Evolutionary conservation across 2,888 invertebrate species (phyloP).

Genomic region (Drosophila anomalata): DNA sequence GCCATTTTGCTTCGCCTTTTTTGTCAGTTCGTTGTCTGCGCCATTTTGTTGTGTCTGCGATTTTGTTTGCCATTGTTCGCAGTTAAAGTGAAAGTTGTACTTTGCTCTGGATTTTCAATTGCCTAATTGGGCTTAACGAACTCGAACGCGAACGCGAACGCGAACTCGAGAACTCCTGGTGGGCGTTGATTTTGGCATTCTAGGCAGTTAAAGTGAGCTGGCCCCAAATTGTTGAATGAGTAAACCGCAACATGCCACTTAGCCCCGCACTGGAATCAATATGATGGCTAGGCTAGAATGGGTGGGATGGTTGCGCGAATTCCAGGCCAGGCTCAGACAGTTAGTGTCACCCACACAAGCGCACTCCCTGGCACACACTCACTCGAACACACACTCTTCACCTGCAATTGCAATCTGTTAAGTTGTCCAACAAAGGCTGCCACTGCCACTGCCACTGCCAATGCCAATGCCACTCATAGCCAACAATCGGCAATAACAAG

Average conservation of each 20-base stretch:
- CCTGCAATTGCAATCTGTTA: conserved; percentile 55
- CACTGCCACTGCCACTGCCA: conserved; percentile 30
- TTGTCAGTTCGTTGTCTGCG: conserved; percentile 47
- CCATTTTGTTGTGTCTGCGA: conserved; percentile 53
- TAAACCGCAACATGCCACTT: conserved; percentile 68
- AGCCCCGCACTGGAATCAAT: conserved; percentile 53
- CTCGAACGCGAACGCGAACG: neutral
- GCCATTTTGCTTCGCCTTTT: conserved; percentile 53
- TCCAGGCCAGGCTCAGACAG: conserved; percentile 64
- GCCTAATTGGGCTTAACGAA: conserved; percentile 62
- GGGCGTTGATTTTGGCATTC: conserved; percentile 36
- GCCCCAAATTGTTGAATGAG: conserved; percentile 50
- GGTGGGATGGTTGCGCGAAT: conserved; percentile 37
- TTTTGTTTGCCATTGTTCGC: conserved; percentile 42
- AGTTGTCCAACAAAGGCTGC: conserved; percentile 53
- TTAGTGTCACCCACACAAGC: conserved; percentile 68
- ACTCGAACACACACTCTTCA: conserved; percentile 19
- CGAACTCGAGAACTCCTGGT: conserved; percentile 31
- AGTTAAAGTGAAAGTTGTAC: conserved; percentile 66
- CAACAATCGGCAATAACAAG: conserved; percentile 79
- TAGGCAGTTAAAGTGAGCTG: conserved; percentile 26
- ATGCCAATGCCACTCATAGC: conserved; percentile 51
- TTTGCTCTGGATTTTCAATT: conserved; percentile 38
- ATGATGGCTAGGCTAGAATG: conserved; percentile 31
- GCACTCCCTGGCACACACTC: conserved; percentile 38